Base-by-base conservation (phyloP, 2,888 invertebrate genomes). In the Ectemnius continuus region DNA sequence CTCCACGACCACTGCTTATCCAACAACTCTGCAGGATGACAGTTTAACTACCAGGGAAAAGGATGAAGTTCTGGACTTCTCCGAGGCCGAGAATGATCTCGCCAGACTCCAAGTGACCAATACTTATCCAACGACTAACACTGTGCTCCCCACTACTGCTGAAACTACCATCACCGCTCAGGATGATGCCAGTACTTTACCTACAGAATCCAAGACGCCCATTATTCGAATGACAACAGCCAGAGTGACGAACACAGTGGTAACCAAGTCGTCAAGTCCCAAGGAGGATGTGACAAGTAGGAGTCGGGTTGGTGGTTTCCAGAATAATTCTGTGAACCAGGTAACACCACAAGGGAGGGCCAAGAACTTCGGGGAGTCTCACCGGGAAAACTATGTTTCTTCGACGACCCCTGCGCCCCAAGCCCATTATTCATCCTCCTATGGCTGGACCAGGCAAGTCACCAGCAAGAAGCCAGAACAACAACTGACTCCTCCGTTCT, bases 31-130 rank as follows among this genome's bases (percentile, higher is more conserved):
- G 0, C 89, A 94, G 4, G 93, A 94, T 83, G 92, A 93, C 75
- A 93, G 93, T 0, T 93, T 93, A 1, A 93, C 93, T 0, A 92
- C 93, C 0, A 93, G 94, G 67, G 94, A 95, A 82, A 95, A 95
- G 81, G 95, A 95, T 79, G 96, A 96, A 91, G 94, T 96, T 23
- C 88, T 96, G 64, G 95, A 95, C 73, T 96, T 95, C 87, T 96
- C 96, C 2, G 96, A 96, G 86, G 95, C 93, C 1, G 92, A 92
- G 58, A 90, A 91, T 66, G 87, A 86, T 0, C 68, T 86, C 0
- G 80, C 86, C 67, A 84, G 86, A 46, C 84, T 87, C 69, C 83
- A 85, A 68, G 86, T 88, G 4, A 89, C 88, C 4, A 87, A 89
- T 1, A 62, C 70, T 26, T 85, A 86, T 66, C 84, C 88, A 0